Conservation (phyloP, 2,888 invertebrate species). For the Diarsia brunnea region DNA sequence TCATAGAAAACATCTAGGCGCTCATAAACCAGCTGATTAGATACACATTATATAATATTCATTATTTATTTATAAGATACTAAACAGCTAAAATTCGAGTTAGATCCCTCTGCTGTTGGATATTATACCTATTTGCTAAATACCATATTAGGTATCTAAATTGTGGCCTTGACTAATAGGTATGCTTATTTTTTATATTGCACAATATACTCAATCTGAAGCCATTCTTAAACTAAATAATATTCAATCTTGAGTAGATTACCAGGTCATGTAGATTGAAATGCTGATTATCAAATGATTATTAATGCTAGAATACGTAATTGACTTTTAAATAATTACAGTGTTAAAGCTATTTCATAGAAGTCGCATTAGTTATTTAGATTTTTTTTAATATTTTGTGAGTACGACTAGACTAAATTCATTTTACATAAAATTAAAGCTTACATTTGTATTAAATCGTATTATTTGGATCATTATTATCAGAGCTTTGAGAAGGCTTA, state of each 20-base stretch:
- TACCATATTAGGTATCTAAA: neutral
- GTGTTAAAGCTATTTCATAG: conserved; percentile 49
- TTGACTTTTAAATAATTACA: conserved; percentile 45
- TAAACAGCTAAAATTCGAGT: conserved; percentile 6
- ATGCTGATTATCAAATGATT: conserved; percentile 19
- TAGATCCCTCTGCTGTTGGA: conserved; percentile 5
- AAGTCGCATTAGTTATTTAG: neutral
- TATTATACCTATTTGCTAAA: neutral
- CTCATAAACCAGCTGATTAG: conserved; percentile 40
- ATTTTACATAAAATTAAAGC: conserved; percentile 40
- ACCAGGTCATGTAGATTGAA: conserved; percentile 33
- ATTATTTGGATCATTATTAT: conserved; percentile 30
- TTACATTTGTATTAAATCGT: neutral
- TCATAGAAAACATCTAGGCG: conserved; percentile 58
- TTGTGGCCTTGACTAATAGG: conserved; percentile 25
- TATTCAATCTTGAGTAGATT: conserved; percentile 11
- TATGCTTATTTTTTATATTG: conserved; percentile 34
- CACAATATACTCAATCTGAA: conserved; percentile 12
- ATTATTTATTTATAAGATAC: neutral
- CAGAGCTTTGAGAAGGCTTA: conserved; percentile 14
- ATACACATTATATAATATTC: conserved; percentile 10
- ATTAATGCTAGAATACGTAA: conserved; percentile 41
- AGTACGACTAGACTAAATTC: conserved; percentile 48
- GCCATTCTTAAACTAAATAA: neutral
- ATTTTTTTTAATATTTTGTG: conserved; percentile 30